Base-by-base conservation (phyloP, 2,888 invertebrate species). In the Blastobasis adustella region DNA sequence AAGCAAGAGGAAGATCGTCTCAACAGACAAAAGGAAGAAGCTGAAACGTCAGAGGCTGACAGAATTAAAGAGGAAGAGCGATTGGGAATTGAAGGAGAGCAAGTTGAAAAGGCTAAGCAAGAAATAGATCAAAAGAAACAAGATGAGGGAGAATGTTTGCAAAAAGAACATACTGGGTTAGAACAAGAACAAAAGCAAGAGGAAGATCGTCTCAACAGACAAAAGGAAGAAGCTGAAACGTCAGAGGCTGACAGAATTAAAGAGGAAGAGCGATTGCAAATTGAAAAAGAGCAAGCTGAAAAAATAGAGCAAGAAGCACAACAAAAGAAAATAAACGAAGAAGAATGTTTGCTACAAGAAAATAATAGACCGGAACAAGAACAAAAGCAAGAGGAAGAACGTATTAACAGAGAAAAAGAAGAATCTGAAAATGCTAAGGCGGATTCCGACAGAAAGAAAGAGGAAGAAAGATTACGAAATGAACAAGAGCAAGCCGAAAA, bases 1-100 rank as follows among this genome's bases (percentile, higher is more conserved):
- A 57, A 54, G 42, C 46, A 61, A 45, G 50, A 52, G 39, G 50
- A 65, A 47, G 58, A 54, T 38, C 46, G 49, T 36, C 7, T 40
- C 5, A 40, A 49, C 40, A 50, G 48, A 47, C 46, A 56, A 10
- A 54, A 57, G 47, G 51, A 58, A 50, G 49, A 54, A 50, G 49
- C 45, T 23, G 52, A 54, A 46, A 54, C 2, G 23, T 23, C 63
- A 49, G 49, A 54, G 41, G 54, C 57, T 46, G 54, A 66, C 53
- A 45, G n/a, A n/a, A n/a, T n/a, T n/a, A 49, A 51, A 7, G 50
- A 52, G 10, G 10, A 49, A n/a, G 46, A 46, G 10, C 5, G 37
- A 40, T 43, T 54, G 37, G 10, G 45, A 7, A 41, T 37, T 37
- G 49, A 55, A 48, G 10, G 23, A n/a, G 42, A 50, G 46, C 37